phyloP scores from a whole-genome alignment of 2,888 invertebrate species.

The Congeria kusceri region DNA sequence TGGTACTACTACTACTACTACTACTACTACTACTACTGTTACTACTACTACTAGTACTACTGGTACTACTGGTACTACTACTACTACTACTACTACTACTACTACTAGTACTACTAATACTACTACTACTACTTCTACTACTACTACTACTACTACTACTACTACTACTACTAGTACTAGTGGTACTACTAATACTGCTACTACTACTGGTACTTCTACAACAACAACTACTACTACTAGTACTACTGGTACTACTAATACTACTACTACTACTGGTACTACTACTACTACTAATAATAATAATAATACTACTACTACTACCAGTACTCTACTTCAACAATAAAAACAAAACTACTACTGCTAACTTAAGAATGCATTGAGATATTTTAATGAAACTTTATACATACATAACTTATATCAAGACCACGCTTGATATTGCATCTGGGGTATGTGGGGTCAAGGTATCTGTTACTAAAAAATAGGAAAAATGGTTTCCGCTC shows the following conservation, averaged over 20 bases:
- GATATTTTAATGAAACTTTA: too few species aligned
- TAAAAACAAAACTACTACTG: not conserved
- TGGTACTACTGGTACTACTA: not conserved
- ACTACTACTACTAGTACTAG: not conserved
- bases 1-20: constrained; percentile 2
- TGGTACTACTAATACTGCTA: not conserved
- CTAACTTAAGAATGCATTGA: too few species aligned
- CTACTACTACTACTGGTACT: not conserved
- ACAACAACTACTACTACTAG: too few species aligned
- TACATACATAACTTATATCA: too few species aligned
- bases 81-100: constrained; percentile 8
- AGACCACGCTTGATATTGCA: too few species aligned
- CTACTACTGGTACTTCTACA: not conserved
- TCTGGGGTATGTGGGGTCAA: too few species aligned
- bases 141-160: constrained; percentile 8
- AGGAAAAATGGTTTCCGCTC: too few species aligned
- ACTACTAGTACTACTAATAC: constrained; percentile 5
- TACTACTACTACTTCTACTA: constrained; percentile 8
- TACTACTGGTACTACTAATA: not conserved
- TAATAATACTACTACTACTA: not conserved
- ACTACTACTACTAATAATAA: not conserved
- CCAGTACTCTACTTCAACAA: not conserved
- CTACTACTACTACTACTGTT: not conserved
- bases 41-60: constrained; percentile 7
- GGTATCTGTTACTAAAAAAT: too few species aligned